Percentiles rank a stretch among this genome's conserved stretches.
phyloP scores from a whole-genome alignment of 2,888 invertebrate genomes.

The Diarsia dahlii region DNA sequence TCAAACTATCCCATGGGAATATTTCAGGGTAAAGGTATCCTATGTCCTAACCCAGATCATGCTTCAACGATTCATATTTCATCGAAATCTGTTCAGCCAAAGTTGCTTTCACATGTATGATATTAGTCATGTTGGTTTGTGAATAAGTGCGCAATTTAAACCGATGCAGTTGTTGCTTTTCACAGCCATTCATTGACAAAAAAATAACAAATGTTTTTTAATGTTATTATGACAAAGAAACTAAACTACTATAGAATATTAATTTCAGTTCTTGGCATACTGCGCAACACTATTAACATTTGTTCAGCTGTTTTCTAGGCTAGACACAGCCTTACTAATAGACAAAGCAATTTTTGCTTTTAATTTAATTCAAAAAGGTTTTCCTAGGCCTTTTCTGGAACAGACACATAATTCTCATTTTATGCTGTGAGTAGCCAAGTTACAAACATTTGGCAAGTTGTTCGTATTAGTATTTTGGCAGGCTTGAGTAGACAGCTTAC shows the following conservation, averaged over 20 bases:
- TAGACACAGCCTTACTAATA: slow-evolving; percentile 27
- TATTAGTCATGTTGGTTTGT: not conserved
- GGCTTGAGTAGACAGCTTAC: slow-evolving; percentile 5
- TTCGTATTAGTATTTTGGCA: slow-evolving; percentile 41
- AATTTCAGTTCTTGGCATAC: slow-evolving; percentile 6
- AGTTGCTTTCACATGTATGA: not conserved
- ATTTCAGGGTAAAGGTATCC: not conserved
- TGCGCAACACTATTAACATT: slow-evolving; percentile 7
- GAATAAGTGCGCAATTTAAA: slow-evolving; percentile 1
- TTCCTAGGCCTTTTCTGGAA: not conserved
- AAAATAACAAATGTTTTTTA: slow-evolving; percentile 15
- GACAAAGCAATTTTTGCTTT: not conserved
- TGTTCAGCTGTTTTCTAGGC: slow-evolving; percentile 28
- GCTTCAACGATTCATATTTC: not conserved
- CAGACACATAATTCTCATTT: slow-evolving; percentile 47
- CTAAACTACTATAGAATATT: slow-evolving; percentile 16
- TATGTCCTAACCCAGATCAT: not conserved
- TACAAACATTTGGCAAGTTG: slow-evolving; percentile 42
- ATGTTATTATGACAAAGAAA: slow-evolving; percentile 31
- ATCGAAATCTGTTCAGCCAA: not conserved
- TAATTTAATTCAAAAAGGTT: slow-evolving; percentile 26
- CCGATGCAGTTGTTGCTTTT: slow-evolving; percentile 1
- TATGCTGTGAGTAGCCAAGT: slow-evolving; percentile 41
- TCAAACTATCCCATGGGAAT: not conserved
- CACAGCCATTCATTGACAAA: slow-evolving; percentile 1